phyloP scores from a whole-genome alignment of 30 jellyfish, hydroid and myxozoan species.

The Chrysaora quinquecirrha region DNA sequence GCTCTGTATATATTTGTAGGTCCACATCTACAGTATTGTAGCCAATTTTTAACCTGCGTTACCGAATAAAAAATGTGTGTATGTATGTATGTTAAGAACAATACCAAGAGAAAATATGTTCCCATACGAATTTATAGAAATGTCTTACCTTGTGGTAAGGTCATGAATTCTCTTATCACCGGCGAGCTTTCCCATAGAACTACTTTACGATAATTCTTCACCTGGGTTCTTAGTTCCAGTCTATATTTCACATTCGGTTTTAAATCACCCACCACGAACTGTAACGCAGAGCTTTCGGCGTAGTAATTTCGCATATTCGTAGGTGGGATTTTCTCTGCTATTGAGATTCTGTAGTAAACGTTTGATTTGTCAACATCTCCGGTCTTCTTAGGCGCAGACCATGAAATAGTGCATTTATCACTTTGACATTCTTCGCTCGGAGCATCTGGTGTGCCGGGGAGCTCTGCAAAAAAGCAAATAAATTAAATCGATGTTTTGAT shows the following conservation, averaged over 20 bases:
- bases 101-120: no score
- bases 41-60: no score
- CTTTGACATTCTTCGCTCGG: slow-evolving; percentile 22
- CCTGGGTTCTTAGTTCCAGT: slow-evolving; percentile 24
- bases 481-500: no score
- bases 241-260: slow-evolving; percentile 26
- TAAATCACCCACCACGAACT: slow-evolving; percentile 1
- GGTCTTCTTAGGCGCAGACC: slow-evolving; percentile 25
- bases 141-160: slow-evolving; percentile 20
- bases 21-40: no score
- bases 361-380: slow-evolving; percentile 29
- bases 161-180: not conserved
- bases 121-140: no score
- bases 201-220: not conserved
- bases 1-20: no score
- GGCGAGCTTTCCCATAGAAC: slow-evolving; percentile 19
- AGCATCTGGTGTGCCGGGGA: slow-evolving; percentile 35
- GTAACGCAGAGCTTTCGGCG: no score
- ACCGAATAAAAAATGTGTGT: no score
- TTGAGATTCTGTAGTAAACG: slow-evolving; percentile 4
- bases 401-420: slow-evolving; percentile 5
- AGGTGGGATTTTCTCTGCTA: not conserved
- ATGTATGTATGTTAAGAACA: no score
- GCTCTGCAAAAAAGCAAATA: no score
- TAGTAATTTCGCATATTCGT: not conserved